These are phyloP conservation scores for Amiota minor DNA, from an alignment of 2,888 invertebrate genomes.

Conservation along the genomic window DNA sequence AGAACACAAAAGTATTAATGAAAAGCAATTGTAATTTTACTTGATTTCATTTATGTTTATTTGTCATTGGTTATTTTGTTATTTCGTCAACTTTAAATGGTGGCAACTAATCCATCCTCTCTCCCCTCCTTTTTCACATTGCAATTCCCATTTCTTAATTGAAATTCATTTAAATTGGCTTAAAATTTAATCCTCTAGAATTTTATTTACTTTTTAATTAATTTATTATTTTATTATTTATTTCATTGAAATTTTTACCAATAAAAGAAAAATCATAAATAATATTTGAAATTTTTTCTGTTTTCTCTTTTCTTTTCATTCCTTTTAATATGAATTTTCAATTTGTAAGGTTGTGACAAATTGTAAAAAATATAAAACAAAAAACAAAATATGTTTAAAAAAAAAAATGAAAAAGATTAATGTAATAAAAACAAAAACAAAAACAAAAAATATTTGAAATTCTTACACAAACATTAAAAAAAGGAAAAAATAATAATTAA, in stretches of 20 bases:
- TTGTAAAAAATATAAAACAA: constrained; percentile 70
- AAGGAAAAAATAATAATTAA: constrained; percentile 60
- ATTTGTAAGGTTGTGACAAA: constrained; percentile 74
- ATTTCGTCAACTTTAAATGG: too few species aligned
- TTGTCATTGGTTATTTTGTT: too few species aligned
- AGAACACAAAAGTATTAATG: constrained; percentile 37
- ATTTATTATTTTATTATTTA: constrained; percentile 25
- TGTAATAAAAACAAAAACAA: constrained; percentile 43
- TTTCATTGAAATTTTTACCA: constrained; percentile 13
- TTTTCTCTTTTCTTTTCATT: background rate
- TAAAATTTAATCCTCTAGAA: too few species aligned
- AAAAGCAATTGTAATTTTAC: constrained; percentile 18
- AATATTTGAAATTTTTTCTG: background rate
- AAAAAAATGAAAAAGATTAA: constrained; percentile 46
- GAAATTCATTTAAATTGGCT: too few species aligned
- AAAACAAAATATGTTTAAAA: constrained; percentile 54
- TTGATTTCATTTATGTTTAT: too few species aligned
- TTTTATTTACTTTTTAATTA: background rate
- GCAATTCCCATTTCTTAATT: too few species aligned
- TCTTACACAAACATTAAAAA: constrained; percentile 59
- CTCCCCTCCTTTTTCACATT: too few species aligned
- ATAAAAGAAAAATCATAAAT: constrained; percentile 6
- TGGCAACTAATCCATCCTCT: too few species aligned
- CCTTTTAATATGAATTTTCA: constrained; percentile 69
- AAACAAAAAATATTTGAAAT: constrained; percentile 58